These are phyloP conservation scores for Saccopteryx bilineata DNA, from an alignment of 2,113 vertebrate genomes.

Conservation along the genomic window DNA sequence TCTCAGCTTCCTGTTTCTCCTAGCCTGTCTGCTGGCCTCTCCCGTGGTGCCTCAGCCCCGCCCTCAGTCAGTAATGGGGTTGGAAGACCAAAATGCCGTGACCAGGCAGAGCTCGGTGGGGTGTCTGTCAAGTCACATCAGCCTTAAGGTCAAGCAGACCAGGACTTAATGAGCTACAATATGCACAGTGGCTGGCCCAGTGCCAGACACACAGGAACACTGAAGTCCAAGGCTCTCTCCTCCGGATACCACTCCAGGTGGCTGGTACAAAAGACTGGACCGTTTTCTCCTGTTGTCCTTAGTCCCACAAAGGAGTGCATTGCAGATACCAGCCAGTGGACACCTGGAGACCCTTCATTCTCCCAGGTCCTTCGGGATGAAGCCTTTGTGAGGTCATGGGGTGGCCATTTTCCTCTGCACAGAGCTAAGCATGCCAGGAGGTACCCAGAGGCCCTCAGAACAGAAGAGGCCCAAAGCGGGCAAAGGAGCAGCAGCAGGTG, in stretches of 20 bases:
- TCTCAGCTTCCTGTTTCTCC: not conserved
- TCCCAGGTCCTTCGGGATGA: not conserved
- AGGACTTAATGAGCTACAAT: not conserved
- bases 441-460: not conserved
- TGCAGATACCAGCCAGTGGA: not conserved
- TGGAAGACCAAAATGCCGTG: not conserved
- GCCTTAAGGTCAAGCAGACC: not conserved
- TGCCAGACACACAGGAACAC: not conserved
- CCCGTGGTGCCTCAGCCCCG: not conserved
- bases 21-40: not conserved
- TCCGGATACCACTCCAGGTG: not conserved
- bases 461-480: not conserved
- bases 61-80: not conserved
- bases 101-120: too few species aligned
- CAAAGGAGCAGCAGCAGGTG: not conserved
- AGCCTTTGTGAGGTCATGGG: not conserved
- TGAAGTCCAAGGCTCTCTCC: not conserved
- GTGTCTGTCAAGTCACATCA: too few species aligned
- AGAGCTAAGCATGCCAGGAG: not conserved
- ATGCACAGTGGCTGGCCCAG: rapidly evolving
- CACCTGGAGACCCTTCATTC: not conserved
- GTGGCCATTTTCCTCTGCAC: not conserved
- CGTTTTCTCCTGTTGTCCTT: not conserved
- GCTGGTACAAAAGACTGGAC: not conserved
- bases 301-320: not conserved